phyloP scores from a whole-genome alignment of 2,113 vertebrate species.

The Riparia riparia region DNA sequence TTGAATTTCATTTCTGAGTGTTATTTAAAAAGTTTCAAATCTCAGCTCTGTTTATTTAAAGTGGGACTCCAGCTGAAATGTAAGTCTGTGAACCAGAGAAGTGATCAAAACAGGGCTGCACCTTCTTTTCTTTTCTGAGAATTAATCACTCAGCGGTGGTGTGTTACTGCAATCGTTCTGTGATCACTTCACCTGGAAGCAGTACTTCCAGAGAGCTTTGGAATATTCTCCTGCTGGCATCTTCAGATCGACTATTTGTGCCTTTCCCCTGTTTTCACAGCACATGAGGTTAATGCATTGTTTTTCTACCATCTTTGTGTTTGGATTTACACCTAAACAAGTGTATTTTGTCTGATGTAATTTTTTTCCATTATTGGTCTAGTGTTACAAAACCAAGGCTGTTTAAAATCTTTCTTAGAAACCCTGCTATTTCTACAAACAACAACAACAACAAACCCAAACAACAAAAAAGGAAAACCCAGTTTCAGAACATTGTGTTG shows the following conservation, averaged over 20 bases:
- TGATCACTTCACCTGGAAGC: slow-evolving; percentile 38
- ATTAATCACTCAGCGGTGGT: slow-evolving; percentile 13
- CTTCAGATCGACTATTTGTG: slow-evolving; percentile 37
- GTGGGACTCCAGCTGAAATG: slow-evolving; percentile 34
- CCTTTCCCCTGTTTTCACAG: slow-evolving; percentile 18
- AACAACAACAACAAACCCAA: not conserved
- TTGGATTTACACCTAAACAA: slow-evolving; percentile 36
- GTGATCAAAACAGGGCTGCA: slow-evolving; percentile 25
- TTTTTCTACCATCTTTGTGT: not conserved
- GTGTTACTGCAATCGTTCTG: slow-evolving; percentile 16
- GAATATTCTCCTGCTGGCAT: slow-evolving; percentile 9
- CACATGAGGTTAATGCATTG: not conserved
- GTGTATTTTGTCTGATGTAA: slow-evolving; percentile 9
- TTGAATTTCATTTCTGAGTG: slow-evolving; percentile 19
- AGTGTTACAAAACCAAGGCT: not conserved
- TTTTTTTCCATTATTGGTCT: slow-evolving; percentile 43
- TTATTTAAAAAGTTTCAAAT: slow-evolving; percentile 50
- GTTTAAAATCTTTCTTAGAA: not conserved
- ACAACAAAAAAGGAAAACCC: not conserved
- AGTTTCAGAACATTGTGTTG: not conserved
- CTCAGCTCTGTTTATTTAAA: slow-evolving; percentile 47
- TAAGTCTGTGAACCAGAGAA: slow-evolving; percentile 15
- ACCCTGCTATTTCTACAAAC: not conserved
- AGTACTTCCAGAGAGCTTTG: slow-evolving; percentile 9
- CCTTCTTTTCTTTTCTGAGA: slow-evolving; percentile 10